Evolutionary conservation across 2,113 vertebrate genomes (phyloP), one percentile per base, ranked within the genome.

Genomic region (Telmatochromis sp.): DNA sequence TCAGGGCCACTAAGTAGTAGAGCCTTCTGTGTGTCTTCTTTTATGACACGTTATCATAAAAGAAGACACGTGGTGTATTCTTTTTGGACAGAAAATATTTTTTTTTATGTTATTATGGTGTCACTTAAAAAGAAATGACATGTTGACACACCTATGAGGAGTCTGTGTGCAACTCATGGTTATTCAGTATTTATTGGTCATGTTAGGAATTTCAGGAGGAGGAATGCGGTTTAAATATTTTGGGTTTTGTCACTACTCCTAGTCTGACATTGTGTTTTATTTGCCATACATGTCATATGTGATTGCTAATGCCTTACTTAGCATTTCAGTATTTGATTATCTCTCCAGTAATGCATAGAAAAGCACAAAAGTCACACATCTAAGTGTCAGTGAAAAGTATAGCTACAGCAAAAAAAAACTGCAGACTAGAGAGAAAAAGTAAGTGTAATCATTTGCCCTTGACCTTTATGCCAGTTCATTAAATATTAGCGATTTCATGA

Each of bases 1-100:
- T 94, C 93, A 96, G 91, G 89, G 92, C 87, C 89, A 89, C 58
- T 11, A 26, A 13, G 89, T 78, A 83, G 51, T 45, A 37, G 83
- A 80, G 45, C 75, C 21, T 75, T 80, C n/a, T 9, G 40, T 84
- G 7, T 60, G 2, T 19, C 12, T 83, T 65, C 10, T 65, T 65
- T 35, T 63, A 63, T n/a, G 9, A 63, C 58, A 63, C 1, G 9
- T 63, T 63, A 35, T 35, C 15, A 47, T 17, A 47, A 17, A 47
- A 47, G 45, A 47, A 47, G 45, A 47, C 45, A 63, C 4, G 2
- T 63, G 28, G 17, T 40, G 7, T 8, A 26, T 80, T 50, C 1
- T 19, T 12, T 17, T 53, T 1, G 33, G 17, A 80, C 45, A 12
- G 26, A 19, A 28, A 78, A 37, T 78, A 9, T 8, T 2, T 5